phyloP scores from a whole-genome alignment of 2,113 vertebrate species.

The Corydoras sp. region DNA sequence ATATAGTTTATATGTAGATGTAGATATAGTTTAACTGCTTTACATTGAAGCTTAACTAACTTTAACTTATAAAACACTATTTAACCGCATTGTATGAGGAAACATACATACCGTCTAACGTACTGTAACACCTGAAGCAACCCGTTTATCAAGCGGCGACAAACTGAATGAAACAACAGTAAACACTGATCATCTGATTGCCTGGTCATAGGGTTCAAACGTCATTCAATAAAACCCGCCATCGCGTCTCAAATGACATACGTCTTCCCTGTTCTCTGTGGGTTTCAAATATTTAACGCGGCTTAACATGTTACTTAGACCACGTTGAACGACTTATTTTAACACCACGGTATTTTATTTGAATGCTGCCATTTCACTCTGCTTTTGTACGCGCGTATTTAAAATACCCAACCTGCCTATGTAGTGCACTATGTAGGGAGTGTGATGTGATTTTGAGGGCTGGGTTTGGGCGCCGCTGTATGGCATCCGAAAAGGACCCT shows the following conservation, averaged over 20 bases:
- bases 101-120: slow-evolving; percentile 6
- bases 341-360: too few relatives aligned
- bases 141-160: neutral
- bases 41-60: neutral
- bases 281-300: too few relatives aligned
- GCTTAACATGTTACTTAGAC: too few relatives aligned
- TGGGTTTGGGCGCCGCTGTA: neutral
- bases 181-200: slow-evolving; percentile 43
- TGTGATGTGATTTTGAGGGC: neutral
- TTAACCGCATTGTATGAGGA: neutral
- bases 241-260: neutral
- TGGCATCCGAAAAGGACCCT: neutral
- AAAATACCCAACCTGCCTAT: neutral
- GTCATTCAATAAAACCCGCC: slow-evolving; percentile 27
- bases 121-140: slow-evolving; percentile 15
- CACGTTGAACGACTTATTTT: too few relatives aligned
- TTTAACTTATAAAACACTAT: too few relatives aligned
- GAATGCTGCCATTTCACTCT: too few relatives aligned
- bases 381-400: too few relatives aligned
- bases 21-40: too few relatives aligned
- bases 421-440: slow-evolving; percentile 1
- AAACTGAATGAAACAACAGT: slow-evolving; percentile 18
- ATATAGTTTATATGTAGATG: too few relatives aligned
- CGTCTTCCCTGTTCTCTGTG: too few relatives aligned
- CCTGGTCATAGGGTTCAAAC: slow-evolving; percentile 40